These are phyloP conservation scores for Philaenus spumarius DNA, from an alignment of 1,140 invertebrate genomes.

Conservation along the genomic window DNA sequence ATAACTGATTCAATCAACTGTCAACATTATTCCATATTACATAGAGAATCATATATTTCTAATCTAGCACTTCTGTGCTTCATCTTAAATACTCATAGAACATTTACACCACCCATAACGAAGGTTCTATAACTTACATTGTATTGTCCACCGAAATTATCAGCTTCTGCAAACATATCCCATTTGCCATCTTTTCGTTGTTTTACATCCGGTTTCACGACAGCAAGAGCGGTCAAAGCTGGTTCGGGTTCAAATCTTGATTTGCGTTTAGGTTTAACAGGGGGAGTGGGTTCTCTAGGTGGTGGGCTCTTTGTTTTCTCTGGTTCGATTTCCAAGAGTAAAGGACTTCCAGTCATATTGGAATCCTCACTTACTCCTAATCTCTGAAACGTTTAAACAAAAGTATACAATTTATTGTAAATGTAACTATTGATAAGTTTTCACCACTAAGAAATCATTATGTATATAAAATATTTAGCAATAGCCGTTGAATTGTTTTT, in stretches of 20 bases:
- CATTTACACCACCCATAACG: conserved; percentile 12
- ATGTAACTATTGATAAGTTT: no score
- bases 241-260: conserved; percentile 31
- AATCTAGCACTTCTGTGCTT: neutral
- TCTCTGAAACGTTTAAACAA: no score
- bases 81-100: neutral
- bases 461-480: no score
- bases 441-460: no score
- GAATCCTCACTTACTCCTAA: conserved; percentile 57
- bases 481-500: no score
- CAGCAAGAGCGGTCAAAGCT: conserved; percentile 22
- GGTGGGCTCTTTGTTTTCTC: neutral
- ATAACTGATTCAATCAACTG: neutral
- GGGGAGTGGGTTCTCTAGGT: conserved; percentile 24
- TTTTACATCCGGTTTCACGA: conserved; percentile 28
- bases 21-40: neutral
- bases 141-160: conserved; percentile 76
- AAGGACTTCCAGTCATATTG: conserved; percentile 33
- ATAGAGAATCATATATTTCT: conserved; percentile 4
- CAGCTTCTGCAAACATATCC: conserved; percentile 86
- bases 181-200: conserved; percentile 51
- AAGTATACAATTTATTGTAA: no score
- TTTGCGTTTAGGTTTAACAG: conserved; percentile 24
- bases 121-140: conserved; percentile 80
- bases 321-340: neutral